Conservation (phyloP, 2,797 vertebrate genomes). For the Platalea minor region DNA sequence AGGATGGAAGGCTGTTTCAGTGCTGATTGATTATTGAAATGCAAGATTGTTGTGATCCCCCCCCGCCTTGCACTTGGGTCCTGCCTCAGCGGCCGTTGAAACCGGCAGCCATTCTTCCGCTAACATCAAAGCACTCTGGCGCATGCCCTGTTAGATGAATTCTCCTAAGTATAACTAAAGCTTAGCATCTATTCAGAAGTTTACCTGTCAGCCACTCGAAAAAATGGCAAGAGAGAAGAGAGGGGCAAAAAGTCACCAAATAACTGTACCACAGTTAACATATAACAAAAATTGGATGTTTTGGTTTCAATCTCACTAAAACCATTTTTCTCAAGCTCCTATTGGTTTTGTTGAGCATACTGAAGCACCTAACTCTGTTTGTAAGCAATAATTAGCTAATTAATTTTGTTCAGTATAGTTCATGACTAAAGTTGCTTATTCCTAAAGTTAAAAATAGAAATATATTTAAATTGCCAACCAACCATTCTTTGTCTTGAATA, state of each 20-base stretch:
- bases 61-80: fast-evolving
- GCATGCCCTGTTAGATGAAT: background rate
- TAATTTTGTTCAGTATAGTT: background rate
- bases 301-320: background rate
- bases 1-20: background rate
- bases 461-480: background rate
- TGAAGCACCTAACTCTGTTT: background rate
- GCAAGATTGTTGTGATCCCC: fast-evolving
- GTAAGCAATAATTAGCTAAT: background rate
- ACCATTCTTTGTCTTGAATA: background rate
- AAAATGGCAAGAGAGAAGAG: background rate
- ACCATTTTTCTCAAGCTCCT: background rate
- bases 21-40: background rate
- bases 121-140: background rate
- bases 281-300: background rate
- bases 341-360: background rate
- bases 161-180: background rate
- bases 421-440: background rate
- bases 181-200: background rate
- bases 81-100: background rate
- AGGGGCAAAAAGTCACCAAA: background rate
- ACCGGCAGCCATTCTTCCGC: background rate
- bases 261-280: background rate
- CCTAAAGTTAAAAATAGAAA: background rate
- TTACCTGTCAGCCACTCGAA: background rate